These are phyloP conservation scores for Elephas maximus DNA, from an alignment of 2,113 vertebrate species.

Conservation along the genomic window DNA sequence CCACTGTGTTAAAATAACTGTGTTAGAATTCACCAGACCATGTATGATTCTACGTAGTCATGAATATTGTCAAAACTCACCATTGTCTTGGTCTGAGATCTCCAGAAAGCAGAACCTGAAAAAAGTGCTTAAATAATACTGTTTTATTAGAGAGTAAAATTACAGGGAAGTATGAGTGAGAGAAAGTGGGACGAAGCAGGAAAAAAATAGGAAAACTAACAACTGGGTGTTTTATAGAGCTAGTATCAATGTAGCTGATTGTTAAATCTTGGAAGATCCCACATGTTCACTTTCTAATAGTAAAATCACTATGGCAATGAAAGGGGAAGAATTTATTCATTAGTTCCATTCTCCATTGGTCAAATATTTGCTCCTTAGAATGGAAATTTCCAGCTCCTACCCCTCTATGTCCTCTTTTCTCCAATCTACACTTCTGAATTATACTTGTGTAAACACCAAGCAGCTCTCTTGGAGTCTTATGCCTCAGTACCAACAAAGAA, in stretches of 20 bases:
- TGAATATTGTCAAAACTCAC: background rate
- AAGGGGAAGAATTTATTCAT: background rate
- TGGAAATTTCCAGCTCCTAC: background rate
- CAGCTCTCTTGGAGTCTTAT: background rate
- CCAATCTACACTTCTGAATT: background rate
- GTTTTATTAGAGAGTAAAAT: background rate
- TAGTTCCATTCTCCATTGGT: background rate
- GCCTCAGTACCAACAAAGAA: background rate
- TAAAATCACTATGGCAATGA: background rate
- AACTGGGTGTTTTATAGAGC: background rate
- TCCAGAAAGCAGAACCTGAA: background rate
- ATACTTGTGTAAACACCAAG: background rate
- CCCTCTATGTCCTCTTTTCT: background rate
- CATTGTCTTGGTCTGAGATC: background rate
- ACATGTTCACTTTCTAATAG: background rate
- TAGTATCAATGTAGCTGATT: background rate
- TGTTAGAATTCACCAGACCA: background rate
- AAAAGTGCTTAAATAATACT: background rate
- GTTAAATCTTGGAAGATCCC: background rate
- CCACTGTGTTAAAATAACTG: background rate
- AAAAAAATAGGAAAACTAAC: background rate
- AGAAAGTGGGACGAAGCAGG: background rate
- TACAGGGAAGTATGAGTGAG: background rate
- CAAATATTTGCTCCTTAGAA: background rate
- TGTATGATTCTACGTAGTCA: background rate